These are phyloP conservation scores for Meghimatium bilineatum DNA, from an alignment of 2,888 invertebrate genomes.

Conservation along the genomic window DNA sequence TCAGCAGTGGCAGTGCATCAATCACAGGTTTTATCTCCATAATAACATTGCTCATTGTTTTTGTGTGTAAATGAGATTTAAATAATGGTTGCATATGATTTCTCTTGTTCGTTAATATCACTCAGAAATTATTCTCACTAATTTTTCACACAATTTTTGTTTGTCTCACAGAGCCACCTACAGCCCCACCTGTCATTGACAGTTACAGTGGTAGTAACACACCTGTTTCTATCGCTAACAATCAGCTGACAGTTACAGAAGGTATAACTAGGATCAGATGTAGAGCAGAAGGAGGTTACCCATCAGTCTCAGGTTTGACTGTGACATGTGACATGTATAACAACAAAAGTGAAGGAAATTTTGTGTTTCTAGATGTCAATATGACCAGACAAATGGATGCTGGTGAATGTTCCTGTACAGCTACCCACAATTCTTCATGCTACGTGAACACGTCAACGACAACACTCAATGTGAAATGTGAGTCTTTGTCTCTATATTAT, in stretches of 20 bases:
- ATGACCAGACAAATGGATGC: not conserved
- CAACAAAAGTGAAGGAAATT: conserved; percentile 1
- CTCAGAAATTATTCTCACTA: too few relatives aligned
- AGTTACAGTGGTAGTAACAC: not conserved
- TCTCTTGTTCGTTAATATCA: too few relatives aligned
- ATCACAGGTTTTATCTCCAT: too few relatives aligned
- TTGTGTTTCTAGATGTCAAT: not conserved
- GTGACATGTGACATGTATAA: not conserved
- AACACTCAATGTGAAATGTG: not conserved
- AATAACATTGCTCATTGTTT: too few relatives aligned
- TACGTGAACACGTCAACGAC: not conserved
- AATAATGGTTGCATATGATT: too few relatives aligned
- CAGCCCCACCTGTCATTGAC: not conserved
- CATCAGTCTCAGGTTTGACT: not conserved
- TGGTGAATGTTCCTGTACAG: conserved; percentile 4
- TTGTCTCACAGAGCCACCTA: not conserved
- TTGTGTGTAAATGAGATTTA: too few relatives aligned
- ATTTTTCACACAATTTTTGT: too few relatives aligned
- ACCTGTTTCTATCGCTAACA: too few relatives aligned
- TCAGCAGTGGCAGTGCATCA: too few relatives aligned
- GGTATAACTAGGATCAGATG: conserved; percentile 14
- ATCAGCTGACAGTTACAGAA: conserved; percentile 11
- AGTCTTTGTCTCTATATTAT: too few relatives aligned
- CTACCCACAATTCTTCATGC: conserved; percentile 1
- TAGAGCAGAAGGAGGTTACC: conserved; percentile 19